Percentiles rank a stretch among this genome's conserved stretches.
Conservation (phyloP, 2,113 vertebrate species). For the Mastomys coucha region DNA sequence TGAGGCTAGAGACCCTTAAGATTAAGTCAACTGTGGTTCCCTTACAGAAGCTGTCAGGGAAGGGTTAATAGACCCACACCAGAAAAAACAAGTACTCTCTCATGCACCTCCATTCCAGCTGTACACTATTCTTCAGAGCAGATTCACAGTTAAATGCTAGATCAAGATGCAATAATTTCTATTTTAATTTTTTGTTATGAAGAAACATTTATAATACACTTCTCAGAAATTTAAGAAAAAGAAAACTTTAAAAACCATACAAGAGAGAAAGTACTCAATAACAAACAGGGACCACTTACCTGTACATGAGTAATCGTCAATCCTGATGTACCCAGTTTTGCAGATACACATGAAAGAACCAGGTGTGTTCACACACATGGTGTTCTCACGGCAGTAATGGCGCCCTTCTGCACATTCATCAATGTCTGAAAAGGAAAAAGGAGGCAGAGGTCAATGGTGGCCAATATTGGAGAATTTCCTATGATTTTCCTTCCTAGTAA, state of each 20-base stretch:
- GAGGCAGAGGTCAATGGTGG: slow-evolving; percentile 14
- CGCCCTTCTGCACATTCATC: slow-evolving; percentile 97
- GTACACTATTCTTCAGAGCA: background rate
- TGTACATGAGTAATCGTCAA: slow-evolving; percentile 99
- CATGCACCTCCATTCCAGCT: background rate
- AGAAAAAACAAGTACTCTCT: background rate
- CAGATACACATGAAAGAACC: slow-evolving; percentile 99
- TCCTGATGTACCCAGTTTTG: slow-evolving; percentile 96
- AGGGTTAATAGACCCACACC: background rate
- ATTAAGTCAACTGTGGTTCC: background rate
- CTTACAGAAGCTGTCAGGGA: background rate
- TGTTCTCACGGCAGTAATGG: slow-evolving; percentile 98
- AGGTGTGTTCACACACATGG: slow-evolving; percentile 96
- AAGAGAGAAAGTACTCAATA: slow-evolving; percentile 21
- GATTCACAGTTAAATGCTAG: background rate
- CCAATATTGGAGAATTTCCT: background rate
- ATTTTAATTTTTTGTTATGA: background rate
- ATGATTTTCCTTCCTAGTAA: background rate
- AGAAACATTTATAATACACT: background rate
- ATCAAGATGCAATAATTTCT: background rate
- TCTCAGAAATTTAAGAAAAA: background rate
- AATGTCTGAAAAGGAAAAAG: slow-evolving; percentile 89
- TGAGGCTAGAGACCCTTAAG: background rate
- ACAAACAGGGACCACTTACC: slow-evolving; percentile 86
- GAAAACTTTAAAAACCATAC: background rate